Percentiles rank a stretch among this genome's conserved stretches.
phyloP scores from a whole-genome alignment of 1,140 invertebrate genomes.

The Pinna nobilis region DNA sequence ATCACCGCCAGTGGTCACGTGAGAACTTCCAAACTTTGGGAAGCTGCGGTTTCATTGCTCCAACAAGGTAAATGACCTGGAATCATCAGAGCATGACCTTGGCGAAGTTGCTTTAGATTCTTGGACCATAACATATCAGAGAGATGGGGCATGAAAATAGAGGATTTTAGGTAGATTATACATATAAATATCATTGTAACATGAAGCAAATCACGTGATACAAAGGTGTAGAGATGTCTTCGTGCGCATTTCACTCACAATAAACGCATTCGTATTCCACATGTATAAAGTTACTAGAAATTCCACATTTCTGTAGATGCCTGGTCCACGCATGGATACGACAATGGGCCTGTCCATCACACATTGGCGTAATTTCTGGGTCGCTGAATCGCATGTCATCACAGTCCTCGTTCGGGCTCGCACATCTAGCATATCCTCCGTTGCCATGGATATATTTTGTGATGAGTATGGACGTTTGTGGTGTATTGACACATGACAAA shows the following conservation, averaged over 20 bases:
- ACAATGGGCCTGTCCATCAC: constrained; percentile 25
- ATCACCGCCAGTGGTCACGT: too few species aligned
- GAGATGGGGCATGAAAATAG: too few species aligned
- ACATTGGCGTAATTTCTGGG: constrained; percentile 5
- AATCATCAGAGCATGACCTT: too few species aligned
- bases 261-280: constrained; percentile 36
- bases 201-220: too few species aligned
- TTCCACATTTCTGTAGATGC: constrained; percentile 6
- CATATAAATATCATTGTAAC: too few species aligned
- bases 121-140: too few species aligned
- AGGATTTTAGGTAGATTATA: too few species aligned
- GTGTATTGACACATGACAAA: constrained; percentile 4
- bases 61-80: too few species aligned
- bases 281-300: constrained; percentile 26
- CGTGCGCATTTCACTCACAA: constrained; percentile 25
- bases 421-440: constrained; percentile 15
- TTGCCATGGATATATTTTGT: constrained; percentile 27
- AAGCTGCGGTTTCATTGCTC: too few species aligned
- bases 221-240: too few species aligned
- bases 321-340: background rate
- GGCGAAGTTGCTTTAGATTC: too few species aligned
- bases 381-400: constrained; percentile 16
- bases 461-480: constrained; percentile 21
- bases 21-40: too few species aligned
- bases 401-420: constrained; percentile 18